Conservation (phyloP, 1,140 invertebrate genomes). For the Heliconius eleuchia region DNA sequence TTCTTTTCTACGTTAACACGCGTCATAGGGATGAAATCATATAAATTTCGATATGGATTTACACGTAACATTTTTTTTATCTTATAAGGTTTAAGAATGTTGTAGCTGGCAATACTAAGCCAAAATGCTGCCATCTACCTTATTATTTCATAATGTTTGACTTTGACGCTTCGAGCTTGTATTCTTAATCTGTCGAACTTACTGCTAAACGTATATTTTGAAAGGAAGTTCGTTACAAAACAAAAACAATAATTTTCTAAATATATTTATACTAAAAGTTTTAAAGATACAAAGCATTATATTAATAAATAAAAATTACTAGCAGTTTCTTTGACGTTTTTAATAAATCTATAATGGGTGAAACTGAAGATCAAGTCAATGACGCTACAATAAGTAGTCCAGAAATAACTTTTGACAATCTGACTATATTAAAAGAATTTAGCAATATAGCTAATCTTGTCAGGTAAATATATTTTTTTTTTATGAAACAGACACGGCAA, state of each 20-base stretch:
- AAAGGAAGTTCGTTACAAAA: conserved; percentile 19
- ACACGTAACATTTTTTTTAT: no score
- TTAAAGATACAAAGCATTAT: no score
- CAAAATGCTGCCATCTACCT: neutral
- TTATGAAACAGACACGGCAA: no score
- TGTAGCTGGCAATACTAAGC: neutral
- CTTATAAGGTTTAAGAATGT: no score
- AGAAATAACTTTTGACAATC: conserved; percentile 65
- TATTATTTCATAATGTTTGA: neutral
- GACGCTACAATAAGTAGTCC: conserved; percentile 58
- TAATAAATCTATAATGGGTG: conserved; percentile 46
- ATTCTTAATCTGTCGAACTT: neutral
- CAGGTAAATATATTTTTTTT: conserved; percentile 46
- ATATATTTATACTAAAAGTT: neutral
- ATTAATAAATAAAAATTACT: neutral
- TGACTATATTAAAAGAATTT: conserved; percentile 70
- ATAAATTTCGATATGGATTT: no score
- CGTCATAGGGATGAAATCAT: no score
- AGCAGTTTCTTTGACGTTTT: neutral
- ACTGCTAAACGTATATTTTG: neutral
- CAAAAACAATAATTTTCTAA: neutral
- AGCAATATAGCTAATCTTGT: conserved; percentile 68
- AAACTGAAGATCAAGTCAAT: conserved; percentile 49
- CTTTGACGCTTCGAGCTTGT: neutral
- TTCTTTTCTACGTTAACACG: no score